Evolutionary conservation across 2,113 vertebrate genomes (phyloP), one percentile per base, ranked within the genome.

Genomic region (Podarcis raffonei): DNA sequence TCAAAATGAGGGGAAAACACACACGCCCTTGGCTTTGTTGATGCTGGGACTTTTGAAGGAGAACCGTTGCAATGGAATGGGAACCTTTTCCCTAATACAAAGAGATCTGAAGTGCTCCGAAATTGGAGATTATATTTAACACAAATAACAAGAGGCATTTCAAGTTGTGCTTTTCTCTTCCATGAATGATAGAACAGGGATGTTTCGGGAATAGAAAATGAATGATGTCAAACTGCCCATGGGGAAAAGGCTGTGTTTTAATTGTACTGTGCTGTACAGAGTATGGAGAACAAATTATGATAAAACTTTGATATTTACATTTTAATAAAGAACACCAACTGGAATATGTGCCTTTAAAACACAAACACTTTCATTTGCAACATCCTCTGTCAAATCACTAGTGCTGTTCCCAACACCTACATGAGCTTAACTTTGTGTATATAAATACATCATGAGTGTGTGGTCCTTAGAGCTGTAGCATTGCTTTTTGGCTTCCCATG

Each of bases 1-100:
- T 84, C 83, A 86, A 93, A 91, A 91, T 0, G 0, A 92, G 78
- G 53, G 90, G 92, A 91, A 92, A 92, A 72, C 75, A 83, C 35
- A 12, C 0, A 0, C 59, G 57, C 8, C 71, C 62, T 90, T 89
- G 62, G 59, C 53, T 88, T 72, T 65, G 25, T 68, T 59, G 87
- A 90, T 37, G 22, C 13, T 84, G 20, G 74, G 68, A 35, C 42
- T 6, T 39, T 91, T 35, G 6, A 20, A 69, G 53, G 68, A 22
- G 42, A 92, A 87, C 6, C 8, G 66, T 75, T 68, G 85, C 0
- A 32, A 6, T 85, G n/a, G 69, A 88, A 66, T 88, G 91, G 88
- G 32, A 48, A 65, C 42, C 42, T 25, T 25, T 32, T 16, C 35
- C 37, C 5, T 68, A 32, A 53, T 68, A 83, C n/a, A 78, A 77